Percentiles rank a stretch among this genome's conserved stretches.
These are phyloP conservation scores for Pammene fasciana DNA, from an alignment of 2,888 invertebrate species.

Conservation along the genomic window DNA sequence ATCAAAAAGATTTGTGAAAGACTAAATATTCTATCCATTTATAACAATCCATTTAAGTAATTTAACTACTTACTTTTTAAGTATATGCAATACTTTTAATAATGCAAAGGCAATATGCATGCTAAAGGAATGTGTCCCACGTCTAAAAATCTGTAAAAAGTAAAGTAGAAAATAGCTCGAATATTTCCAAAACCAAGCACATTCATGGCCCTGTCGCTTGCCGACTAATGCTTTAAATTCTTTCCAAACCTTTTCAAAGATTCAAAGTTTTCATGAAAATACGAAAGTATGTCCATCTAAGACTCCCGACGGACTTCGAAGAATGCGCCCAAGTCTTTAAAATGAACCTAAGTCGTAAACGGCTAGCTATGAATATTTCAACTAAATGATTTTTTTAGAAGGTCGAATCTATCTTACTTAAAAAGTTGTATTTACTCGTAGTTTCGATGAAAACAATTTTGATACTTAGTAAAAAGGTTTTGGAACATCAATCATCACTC, in stretches of 20 bases:
- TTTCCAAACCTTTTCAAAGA: constrained; percentile 46
- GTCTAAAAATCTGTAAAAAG: too few species aligned
- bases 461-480: not conserved
- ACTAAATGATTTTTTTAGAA: constrained; percentile 13
- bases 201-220: constrained; percentile 28
- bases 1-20: too few species aligned
- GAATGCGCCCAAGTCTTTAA: constrained; percentile 50
- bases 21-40: too few species aligned
- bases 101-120: too few species aligned
- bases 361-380: constrained; percentile 51
- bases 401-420: not conserved
- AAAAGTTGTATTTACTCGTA: not conserved
- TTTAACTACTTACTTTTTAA: too few species aligned
- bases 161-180: constrained; percentile 6
- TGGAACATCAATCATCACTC: not conserved
- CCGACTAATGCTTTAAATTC: constrained; percentile 42
- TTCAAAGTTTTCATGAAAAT: constrained; percentile 51
- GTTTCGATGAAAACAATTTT: not conserved
- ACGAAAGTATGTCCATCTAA: constrained; percentile 55
- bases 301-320: constrained; percentile 54
- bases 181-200: constrained; percentile 1
- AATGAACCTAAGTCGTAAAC: constrained; percentile 51
- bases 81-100: too few species aligned
- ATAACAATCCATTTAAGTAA: too few species aligned
- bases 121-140: too few species aligned